These are phyloP conservation scores for Eupithecia subfuscata DNA, from an alignment of 2,888 invertebrate species.

Conservation along the genomic window DNA sequence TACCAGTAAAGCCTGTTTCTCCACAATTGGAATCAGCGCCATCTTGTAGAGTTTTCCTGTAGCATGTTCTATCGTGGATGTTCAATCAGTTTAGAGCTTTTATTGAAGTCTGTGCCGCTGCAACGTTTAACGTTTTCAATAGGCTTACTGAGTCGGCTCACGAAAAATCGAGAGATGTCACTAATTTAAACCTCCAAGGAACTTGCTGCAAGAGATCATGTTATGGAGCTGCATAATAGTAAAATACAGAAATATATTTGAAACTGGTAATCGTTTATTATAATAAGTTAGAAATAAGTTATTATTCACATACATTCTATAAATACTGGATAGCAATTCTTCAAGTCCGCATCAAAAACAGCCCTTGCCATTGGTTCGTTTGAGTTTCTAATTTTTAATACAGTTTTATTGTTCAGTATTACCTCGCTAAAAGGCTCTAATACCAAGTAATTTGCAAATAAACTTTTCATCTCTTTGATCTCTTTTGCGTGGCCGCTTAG, in stretches of 20 bases:
- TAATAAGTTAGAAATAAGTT: conserved; percentile 4
- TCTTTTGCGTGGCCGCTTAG: conserved; percentile 80
- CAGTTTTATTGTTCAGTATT: conserved; percentile 69
- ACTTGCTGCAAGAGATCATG: neutral
- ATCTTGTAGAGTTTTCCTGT: conserved; percentile 27
- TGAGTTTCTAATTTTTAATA: conserved; percentile 69
- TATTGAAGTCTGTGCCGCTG: neutral
- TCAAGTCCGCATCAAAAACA: conserved; percentile 55
- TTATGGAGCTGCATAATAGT: neutral
- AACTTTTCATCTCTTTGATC: conserved; percentile 55
- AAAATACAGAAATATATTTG: neutral
- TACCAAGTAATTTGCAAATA: conserved; percentile 56
- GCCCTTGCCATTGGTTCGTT: conserved; percentile 68
- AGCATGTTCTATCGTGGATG: neutral
- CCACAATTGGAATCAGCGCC: conserved; percentile 19
- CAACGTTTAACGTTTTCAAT: neutral
- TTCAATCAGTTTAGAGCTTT: neutral
- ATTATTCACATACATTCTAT: conserved; percentile 72
- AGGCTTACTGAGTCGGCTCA: neutral
- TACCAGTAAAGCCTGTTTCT: no score
- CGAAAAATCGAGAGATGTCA: conserved; percentile 25
- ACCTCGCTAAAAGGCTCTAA: conserved; percentile 70
- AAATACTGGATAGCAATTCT: conserved; percentile 74
- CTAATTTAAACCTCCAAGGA: neutral
- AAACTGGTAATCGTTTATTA: neutral